A percentile compares a stretch with the other conserved stretches of the same genome.
phyloP scores from a whole-genome alignment of 2,113 vertebrate genomes.

The Pelvicachromis taeniatus region DNA sequence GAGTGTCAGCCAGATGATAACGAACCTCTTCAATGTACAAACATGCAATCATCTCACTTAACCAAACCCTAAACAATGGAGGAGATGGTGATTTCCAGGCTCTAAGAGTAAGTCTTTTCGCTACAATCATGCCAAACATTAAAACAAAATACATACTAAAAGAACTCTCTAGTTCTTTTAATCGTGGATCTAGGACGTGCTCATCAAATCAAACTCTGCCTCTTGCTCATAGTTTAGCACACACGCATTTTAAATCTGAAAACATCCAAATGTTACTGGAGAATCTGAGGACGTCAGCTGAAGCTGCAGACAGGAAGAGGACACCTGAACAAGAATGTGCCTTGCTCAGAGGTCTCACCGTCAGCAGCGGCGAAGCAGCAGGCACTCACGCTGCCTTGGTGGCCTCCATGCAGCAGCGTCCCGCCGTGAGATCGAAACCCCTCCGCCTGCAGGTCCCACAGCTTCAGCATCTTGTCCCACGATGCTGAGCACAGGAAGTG shows the following conservation, averaged over 20 bases:
- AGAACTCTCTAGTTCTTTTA: neutral
- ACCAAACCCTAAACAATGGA: too few relatives aligned
- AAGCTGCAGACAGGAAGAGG: neutral
- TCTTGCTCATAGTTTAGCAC: neutral
- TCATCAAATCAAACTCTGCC: neutral
- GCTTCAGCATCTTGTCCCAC: slow-evolving; percentile 78
- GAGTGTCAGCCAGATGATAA: too few relatives aligned
- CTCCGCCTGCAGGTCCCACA: slow-evolving; percentile 74
- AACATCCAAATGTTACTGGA: neutral
- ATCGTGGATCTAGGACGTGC: rapidly evolving
- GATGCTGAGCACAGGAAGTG: slow-evolving; percentile 76
- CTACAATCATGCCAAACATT: too few relatives aligned
- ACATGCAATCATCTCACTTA: too few relatives aligned
- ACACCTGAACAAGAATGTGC: neutral
- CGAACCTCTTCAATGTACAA: too few relatives aligned
- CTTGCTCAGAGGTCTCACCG: slow-evolving; percentile 56
- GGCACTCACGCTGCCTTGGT: slow-evolving; percentile 73
- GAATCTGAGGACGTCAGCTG: neutral
- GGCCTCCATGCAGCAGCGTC: slow-evolving; percentile 52
- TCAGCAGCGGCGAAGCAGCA: slow-evolving; percentile 71
- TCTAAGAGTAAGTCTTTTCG: too few relatives aligned
- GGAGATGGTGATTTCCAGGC: too few relatives aligned
- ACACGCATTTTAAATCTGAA: too few relatives aligned
- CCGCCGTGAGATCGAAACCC: slow-evolving; percentile 62
- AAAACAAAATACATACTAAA: neutral